Percentiles rank a stretch among this genome's conserved stretches.
Conservation (phyloP, 2,797 vertebrate genomes). For the Galago senegalensis region DNA sequence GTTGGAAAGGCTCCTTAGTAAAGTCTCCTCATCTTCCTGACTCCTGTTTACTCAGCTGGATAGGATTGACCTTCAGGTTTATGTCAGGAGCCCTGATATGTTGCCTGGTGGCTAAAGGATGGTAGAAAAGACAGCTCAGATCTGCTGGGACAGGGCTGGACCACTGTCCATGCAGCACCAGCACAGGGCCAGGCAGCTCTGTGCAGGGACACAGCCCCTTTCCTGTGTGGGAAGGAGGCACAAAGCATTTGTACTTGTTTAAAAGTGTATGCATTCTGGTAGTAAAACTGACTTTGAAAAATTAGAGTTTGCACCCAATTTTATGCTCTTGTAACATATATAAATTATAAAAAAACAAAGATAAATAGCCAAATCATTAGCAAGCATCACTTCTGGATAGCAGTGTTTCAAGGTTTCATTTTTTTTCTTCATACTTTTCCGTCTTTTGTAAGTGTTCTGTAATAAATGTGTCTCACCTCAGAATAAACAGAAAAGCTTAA, state of each 20-base stretch:
- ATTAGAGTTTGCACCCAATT: neutral
- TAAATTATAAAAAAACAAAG: neutral
- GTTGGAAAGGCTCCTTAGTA: neutral
- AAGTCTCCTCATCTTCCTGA: neutral
- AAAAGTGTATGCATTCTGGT: neutral
- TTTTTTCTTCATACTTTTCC: slow-evolving; percentile 34
- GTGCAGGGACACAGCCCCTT: neutral
- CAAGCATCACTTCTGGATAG: slow-evolving; percentile 3
- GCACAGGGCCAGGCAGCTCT: accelerated
- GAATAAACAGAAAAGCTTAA: slow-evolving; percentile 44
- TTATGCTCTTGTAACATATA: neutral
- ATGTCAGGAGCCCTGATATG: neutral
- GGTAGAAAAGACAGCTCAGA: neutral
- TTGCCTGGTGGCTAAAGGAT: neutral
- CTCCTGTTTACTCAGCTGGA: neutral
- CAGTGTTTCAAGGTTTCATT: slow-evolving; percentile 10
- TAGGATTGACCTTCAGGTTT: neutral
- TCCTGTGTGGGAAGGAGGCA: accelerated
- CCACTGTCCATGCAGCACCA: accelerated
- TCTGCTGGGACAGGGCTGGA: too few relatives aligned
- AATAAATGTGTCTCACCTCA: slow-evolving; percentile 31
- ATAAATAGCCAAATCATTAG: neutral
- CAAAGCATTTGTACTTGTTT: neutral
- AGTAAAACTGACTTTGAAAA: neutral
- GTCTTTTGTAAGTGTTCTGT: neutral